phyloP scores from a whole-genome alignment of 2,797 vertebrate species.

The Macropodus opercularis region DNA sequence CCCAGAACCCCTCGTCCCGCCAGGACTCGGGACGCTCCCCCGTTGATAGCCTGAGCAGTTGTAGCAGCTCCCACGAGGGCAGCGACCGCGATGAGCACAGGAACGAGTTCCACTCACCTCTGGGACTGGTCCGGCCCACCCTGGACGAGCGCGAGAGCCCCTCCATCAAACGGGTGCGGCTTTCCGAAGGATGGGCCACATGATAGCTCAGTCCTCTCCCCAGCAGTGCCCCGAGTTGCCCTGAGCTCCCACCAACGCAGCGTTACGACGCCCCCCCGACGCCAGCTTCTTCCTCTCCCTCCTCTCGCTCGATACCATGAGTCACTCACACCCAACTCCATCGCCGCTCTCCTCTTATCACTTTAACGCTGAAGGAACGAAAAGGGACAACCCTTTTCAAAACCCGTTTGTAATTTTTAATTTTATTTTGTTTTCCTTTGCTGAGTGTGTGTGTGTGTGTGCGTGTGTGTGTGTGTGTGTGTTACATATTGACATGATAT shows the following conservation, averaged over 20 bases:
- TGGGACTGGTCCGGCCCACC: slow-evolving; percentile 94
- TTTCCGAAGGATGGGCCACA: slow-evolving; percentile 99
- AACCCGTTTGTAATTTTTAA: slow-evolving; percentile 73
- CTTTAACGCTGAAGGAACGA: slow-evolving; percentile 69
- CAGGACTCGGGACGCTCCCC: slow-evolving; percentile 98
- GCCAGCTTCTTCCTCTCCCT: slow-evolving; percentile 55
- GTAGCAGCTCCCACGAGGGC: slow-evolving; percentile 98
- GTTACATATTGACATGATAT: slow-evolving; percentile 94
- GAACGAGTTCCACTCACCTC: slow-evolving; percentile 97
- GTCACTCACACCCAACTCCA: slow-evolving; percentile 66
- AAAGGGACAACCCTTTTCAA: slow-evolving; percentile 72
- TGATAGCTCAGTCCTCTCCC: slow-evolving; percentile 81
- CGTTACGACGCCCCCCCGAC: slow-evolving; percentile 47
- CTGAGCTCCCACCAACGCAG: slow-evolving; percentile 51
- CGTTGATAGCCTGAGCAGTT: slow-evolving; percentile 99
- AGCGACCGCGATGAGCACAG: slow-evolving; percentile 98
- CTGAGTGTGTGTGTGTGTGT: slow-evolving; percentile 69
- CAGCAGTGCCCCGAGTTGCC: slow-evolving; percentile 52
- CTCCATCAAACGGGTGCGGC: slow-evolving; percentile 96
- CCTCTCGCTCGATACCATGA: slow-evolving; percentile 60
- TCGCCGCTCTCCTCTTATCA: slow-evolving; percentile 66
- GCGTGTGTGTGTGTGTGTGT: slow-evolving; percentile 91
- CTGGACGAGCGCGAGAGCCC: slow-evolving; percentile 97
- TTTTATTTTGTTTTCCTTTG: slow-evolving; percentile 63
- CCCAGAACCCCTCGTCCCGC: slow-evolving; percentile 84